Conservation (phyloP, 2,888 invertebrate genomes). For the Conchocele bisecta region DNA sequence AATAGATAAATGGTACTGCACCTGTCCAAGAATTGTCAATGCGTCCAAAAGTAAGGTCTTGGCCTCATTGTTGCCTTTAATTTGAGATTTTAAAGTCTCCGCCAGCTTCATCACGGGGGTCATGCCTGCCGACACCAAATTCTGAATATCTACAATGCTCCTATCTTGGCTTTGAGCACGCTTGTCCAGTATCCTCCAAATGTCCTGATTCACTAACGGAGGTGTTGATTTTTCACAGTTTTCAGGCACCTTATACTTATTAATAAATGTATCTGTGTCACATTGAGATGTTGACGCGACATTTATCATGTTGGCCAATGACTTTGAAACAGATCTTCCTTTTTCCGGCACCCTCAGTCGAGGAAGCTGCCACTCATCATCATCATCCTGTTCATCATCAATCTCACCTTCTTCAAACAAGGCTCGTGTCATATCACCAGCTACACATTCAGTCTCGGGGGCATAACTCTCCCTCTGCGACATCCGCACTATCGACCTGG, state of each 20-base stretch:
- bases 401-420: no score
- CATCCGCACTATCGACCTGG: no score
- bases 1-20: background rate
- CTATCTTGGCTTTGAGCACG: background rate
- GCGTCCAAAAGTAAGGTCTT: background rate
- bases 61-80: background rate
- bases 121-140: background rate
- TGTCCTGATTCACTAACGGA: background rate
- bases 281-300: background rate
- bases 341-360: background rate
- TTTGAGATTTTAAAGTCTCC: background rate
- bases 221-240: background rate
- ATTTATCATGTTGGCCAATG: background rate
- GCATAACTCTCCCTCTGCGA: no score
- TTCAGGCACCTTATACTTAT: background rate
- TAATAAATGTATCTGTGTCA: background rate
- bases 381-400: no score
- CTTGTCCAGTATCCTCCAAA: background rate
- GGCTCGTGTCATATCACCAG: no score
- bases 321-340: background rate
- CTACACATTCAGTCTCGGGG: no score
- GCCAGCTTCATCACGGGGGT: background rate
- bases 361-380: background rate
- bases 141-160: background rate
- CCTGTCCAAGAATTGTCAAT: constrained; percentile 1